A percentile compares a stretch with the other conserved stretches of the same genome.
phyloP scores from a whole-genome alignment of 2,113 vertebrate species.

The Mohoua ochrocephala region DNA sequence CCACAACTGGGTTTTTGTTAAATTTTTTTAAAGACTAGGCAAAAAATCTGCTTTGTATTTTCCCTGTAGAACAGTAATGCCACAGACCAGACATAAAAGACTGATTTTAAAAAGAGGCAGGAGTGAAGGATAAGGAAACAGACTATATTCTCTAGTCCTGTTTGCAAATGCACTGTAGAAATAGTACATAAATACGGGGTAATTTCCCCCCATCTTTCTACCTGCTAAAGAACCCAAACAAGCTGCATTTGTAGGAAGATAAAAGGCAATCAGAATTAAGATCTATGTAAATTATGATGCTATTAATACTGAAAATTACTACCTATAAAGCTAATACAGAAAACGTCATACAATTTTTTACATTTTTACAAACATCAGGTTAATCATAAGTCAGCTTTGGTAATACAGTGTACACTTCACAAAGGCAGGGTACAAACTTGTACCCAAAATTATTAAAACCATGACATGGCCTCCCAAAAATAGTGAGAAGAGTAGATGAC shows the following conservation, averaged over 20 bases:
- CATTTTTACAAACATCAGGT: neutral
- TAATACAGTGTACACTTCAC: neutral
- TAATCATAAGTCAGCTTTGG: neutral
- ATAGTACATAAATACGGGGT: neutral
- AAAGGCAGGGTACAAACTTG: neutral
- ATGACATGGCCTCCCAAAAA: neutral
- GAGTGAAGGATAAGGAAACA: neutral
- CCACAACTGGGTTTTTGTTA: neutral
- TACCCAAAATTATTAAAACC: neutral
- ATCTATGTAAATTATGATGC: neutral
- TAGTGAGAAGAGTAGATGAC: neutral
- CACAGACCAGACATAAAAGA: neutral
- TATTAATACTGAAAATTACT: neutral
- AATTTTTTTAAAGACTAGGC: neutral
- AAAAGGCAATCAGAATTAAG: neutral
- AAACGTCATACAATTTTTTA: neutral
- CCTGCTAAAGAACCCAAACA: neutral
- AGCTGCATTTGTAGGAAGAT: neutral
- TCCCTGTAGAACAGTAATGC: neutral
- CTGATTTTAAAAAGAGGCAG: neutral
- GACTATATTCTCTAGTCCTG: neutral
- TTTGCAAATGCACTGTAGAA: neutral
- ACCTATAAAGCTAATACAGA: neutral
- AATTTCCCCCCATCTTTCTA: neutral
- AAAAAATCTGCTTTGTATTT: neutral